These are phyloP conservation scores for Chiridota heheva DNA, from an alignment of 35 echinoderm and acorn worm genomes.

Conservation along the genomic window DNA sequence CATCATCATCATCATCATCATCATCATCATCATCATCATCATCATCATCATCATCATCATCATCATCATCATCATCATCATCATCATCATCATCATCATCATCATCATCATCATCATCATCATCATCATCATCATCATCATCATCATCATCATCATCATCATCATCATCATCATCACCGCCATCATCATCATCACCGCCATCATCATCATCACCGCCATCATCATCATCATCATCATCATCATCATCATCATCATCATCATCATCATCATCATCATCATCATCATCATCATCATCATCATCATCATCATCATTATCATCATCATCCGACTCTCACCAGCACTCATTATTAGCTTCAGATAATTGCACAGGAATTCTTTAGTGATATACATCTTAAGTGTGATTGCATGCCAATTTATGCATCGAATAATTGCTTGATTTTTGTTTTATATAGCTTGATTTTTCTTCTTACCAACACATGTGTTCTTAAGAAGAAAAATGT, in stretches of 20 bases:
- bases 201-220: background rate
- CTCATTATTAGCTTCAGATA: background rate
- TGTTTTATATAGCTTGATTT: too few relatives aligned
- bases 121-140: conserved; percentile 6
- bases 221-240: conserved; percentile 6
- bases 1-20: conserved; percentile 6
- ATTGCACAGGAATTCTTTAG: too few relatives aligned
- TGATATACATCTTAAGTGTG: too few relatives aligned
- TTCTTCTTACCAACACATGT: too few relatives aligned
- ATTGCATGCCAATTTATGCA: too few relatives aligned
- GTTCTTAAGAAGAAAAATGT: too few relatives aligned
- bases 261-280: background rate
- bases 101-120: conserved; percentile 6
- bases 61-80: background rate
- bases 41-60: background rate
- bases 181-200: background rate
- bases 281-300: background rate
- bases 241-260: conserved; percentile 6
- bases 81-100: conserved; percentile 6
- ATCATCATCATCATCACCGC: conserved; percentile 1
- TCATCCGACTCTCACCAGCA: background rate
- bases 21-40: conserved; percentile 6
- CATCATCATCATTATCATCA: background rate
- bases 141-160: conserved; percentile 6
- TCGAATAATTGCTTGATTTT: too few relatives aligned